Base-by-base conservation (phyloP, 2,113 vertebrate genomes). In the Cryptoleucopteryx plumbea region DNA sequence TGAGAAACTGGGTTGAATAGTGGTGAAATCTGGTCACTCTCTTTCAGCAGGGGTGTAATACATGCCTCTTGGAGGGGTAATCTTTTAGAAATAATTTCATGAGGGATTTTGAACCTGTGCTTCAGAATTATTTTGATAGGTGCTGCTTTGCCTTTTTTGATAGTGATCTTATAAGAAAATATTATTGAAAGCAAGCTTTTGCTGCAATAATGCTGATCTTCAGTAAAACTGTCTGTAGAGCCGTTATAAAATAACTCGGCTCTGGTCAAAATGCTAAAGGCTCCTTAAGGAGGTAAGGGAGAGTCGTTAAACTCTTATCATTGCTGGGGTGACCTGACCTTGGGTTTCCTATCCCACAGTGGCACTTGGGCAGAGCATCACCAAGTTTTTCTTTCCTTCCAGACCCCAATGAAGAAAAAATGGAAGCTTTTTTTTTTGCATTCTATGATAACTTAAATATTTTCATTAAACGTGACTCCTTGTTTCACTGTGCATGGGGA, bases 61-160 rank as follows among this genome's bases (percentile, higher is more conserved):
- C 2, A 0, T 16, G 7, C 6, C 14, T 48, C 27, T 23, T 25
- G 27, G 27, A 23, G 55, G 29, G 8, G 9, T 8, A 7, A 22
- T 59, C 18, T 59, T 48, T 16, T 42, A 20, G 11, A 34, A 71
- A 50, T 22, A 2, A 26, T 32, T 27, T 21, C 53, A 8, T 40
- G 16, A 34, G 8, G 43, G 55, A 12, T 22, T 27, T 83, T 71
- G n/a, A 40, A 50, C 11, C 17, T 13, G 13, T 38, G 16, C 34
- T 21, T 82, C 13, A 21, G 45, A 47, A 42, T 27, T 9, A 19
- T 38, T 58, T 68, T 22, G 55, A 9, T 23, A 42, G 23, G 31
- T 34, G 43, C 22, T 4, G 23, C 25, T 43, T 71, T 61, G 18
- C 5, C 2, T n/a, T n/a, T 48, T 50, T 83, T n/a, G 7, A 3